A percentile compares a stretch with the other conserved stretches of the same genome.
These are phyloP conservation scores for Falco novaeseelandiae DNA, from an alignment of 2,797 vertebrate species.

Conservation along the genomic window DNA sequence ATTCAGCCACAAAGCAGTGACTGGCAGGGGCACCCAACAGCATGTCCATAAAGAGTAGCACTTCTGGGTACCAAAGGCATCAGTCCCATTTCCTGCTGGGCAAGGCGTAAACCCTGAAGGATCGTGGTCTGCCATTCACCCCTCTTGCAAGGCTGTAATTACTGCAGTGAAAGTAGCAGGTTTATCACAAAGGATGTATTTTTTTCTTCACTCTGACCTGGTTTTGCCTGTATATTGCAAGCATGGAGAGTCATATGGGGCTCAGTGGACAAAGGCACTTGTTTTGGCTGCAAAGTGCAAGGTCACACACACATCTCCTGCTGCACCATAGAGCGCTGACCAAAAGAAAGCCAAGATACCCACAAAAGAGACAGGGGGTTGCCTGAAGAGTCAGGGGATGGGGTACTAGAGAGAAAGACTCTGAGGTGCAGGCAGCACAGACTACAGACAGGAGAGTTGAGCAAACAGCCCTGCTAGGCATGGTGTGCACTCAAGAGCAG, in stretches of 20 bases:
- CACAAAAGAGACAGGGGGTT: background rate
- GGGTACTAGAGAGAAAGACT: background rate
- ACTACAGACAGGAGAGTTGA: background rate
- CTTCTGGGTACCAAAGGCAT: background rate
- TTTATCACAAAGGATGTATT: background rate
- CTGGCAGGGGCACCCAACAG: background rate
- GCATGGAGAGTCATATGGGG: background rate
- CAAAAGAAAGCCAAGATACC: background rate
- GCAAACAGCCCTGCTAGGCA: background rate
- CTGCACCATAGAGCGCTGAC: background rate
- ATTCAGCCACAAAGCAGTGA: background rate
- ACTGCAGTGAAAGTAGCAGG: background rate
- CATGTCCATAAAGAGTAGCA: background rate
- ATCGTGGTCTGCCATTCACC: background rate
- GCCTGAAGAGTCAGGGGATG: background rate
- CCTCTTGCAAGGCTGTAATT: background rate
- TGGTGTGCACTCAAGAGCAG: accelerated
- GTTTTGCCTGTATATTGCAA: background rate
- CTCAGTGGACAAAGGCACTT: background rate
- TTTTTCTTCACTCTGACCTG: background rate
- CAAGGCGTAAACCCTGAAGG: background rate
- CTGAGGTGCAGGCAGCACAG: background rate
- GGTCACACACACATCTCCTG: background rate
- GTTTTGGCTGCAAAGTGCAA: background rate
- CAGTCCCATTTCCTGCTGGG: accelerated